Conservation (phyloP, 92 coral and sea anemone species). For the Nematostella vectensis region DNA sequence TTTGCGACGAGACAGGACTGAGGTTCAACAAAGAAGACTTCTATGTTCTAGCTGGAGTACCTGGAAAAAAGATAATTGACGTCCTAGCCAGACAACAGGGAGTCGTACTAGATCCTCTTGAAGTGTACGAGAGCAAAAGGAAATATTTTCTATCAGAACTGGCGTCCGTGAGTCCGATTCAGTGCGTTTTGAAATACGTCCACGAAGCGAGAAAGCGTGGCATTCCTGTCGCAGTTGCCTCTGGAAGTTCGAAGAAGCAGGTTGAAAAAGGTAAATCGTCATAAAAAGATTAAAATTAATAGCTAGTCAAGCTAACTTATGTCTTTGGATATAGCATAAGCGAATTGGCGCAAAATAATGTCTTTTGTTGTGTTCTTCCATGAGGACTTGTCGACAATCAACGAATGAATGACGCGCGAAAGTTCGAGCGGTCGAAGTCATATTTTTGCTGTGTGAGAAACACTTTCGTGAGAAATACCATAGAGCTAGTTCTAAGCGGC, state of each 20-base stretch:
- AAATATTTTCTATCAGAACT: slow-evolving; percentile 51
- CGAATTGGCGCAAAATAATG: too few species aligned
- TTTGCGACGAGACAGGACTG: slow-evolving; percentile 89
- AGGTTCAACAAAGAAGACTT: slow-evolving; percentile 66
- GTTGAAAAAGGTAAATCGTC: slow-evolving; percentile 73
- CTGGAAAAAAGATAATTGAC: slow-evolving; percentile 83
- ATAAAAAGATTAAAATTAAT: too few species aligned
- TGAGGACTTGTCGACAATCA: too few species aligned
- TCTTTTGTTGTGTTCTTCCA: too few species aligned
- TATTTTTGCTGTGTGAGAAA: too few species aligned
- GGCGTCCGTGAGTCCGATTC: slow-evolving; percentile 48
- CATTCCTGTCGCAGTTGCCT: slow-evolving; percentile 83
- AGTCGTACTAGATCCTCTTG: slow-evolving; percentile 62
- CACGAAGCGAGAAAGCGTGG: slow-evolving; percentile 65
- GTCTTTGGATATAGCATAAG: too few species aligned
- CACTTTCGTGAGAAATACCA: too few species aligned
- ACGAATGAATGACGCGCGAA: too few species aligned
- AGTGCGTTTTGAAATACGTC: slow-evolving; percentile 76
- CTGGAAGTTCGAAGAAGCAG: slow-evolving; percentile 89
- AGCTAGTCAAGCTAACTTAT: too few species aligned
- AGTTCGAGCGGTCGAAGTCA: too few species aligned
- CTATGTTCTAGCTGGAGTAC: slow-evolving; percentile 87
- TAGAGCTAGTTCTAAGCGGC: too few species aligned
- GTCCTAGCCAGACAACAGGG: slow-evolving; percentile 74
- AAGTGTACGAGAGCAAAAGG: slow-evolving; percentile 79